Evolutionary conservation across 1,140 invertebrate species (phyloP), one percentile per base, ranked within the genome.

Genomic region (Acromyrmex charruanus): DNA sequence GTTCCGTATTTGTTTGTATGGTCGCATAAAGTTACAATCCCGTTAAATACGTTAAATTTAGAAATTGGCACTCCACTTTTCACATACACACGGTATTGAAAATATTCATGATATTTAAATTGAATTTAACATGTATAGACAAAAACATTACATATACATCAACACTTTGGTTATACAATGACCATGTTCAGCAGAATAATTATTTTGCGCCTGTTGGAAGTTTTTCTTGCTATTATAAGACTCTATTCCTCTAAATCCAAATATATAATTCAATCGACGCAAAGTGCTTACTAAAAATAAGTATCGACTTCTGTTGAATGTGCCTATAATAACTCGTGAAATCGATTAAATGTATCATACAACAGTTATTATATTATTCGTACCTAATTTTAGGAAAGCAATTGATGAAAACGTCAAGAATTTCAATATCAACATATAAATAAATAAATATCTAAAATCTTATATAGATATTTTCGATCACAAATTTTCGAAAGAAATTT

Each of bases 11-110:
- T 31, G 16, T 69, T 69, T 7, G 31, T 51, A 66, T 61, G 28
- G 14, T 9, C 28, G 28, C 12, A 51, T 53, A 66, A 81, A 58
- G 65, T 81, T 71, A 44, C 66, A 71, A 58, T 55, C n/a, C 28
- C 21, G 65, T 71, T 81, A 71, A 71, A 81, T 81, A 59, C 12
- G 21, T 71, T 81, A 81, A 81, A 81, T 81, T 81, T 81, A 81
- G 79, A 81, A 81, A 71, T 69, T 21, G 51, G 7, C 51, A 55
- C 9, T 39, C 16, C n/a, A 35, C 3, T 68, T 14, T 53, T 3
- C 61, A 51, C 2, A 21, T n/a, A 31, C 9, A 28, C 18, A 51
- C 28, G 51, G 14, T 10, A 35, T 31, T 28, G 18, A 21, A 77
- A 77, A 21, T 63, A n/a, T 49, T 25, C n/a, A 16, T n/a, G 12